These are phyloP conservation scores for Drosophila fulvimacula DNA, from an alignment of 2,888 invertebrate species.

Conservation along the genomic window DNA sequence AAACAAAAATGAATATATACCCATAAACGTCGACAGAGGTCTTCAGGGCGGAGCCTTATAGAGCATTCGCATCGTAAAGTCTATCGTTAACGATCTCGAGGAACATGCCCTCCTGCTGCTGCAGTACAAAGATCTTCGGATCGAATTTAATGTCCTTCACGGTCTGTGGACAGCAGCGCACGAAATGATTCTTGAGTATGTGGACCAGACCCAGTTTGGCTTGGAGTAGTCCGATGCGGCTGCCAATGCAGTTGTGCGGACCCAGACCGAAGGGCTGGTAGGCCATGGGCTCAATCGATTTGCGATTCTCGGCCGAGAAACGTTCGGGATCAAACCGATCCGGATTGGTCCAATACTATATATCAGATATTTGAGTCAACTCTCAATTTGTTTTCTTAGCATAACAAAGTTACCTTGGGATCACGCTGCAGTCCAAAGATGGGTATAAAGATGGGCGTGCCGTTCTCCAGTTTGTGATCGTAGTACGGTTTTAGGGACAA, in stretches of 20 bases:
- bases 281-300: constrained; percentile 67
- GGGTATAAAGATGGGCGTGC: constrained; percentile 82
- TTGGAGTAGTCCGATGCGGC: constrained; percentile 82
- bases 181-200: constrained; percentile 81
- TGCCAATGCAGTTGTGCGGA: constrained; percentile 83
- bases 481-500: constrained; percentile 79
- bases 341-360: constrained; percentile 82
- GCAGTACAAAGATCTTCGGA: constrained; percentile 77
- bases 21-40: neutral
- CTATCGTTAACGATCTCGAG: constrained; percentile 78
- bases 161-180: constrained; percentile 69
- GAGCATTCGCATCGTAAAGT: constrained; percentile 57
- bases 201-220: constrained; percentile 81
- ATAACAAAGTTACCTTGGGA: constrained; percentile 74
- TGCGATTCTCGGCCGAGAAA: constrained; percentile 78
- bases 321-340: constrained; percentile 83
- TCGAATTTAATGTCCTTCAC: constrained; percentile 71
- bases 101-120: constrained; percentile 69
- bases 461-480: constrained; percentile 75
- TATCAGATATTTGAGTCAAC: neutral
- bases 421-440: constrained; percentile 82
- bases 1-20: neutral
- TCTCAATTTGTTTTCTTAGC: too few relatives aligned
- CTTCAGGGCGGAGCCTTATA: neutral
- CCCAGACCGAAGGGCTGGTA: constrained; percentile 83